Evolutionary conservation across 2,113 vertebrate genomes (phyloP).

Genomic region (Stigmatopora nigra): DNA sequence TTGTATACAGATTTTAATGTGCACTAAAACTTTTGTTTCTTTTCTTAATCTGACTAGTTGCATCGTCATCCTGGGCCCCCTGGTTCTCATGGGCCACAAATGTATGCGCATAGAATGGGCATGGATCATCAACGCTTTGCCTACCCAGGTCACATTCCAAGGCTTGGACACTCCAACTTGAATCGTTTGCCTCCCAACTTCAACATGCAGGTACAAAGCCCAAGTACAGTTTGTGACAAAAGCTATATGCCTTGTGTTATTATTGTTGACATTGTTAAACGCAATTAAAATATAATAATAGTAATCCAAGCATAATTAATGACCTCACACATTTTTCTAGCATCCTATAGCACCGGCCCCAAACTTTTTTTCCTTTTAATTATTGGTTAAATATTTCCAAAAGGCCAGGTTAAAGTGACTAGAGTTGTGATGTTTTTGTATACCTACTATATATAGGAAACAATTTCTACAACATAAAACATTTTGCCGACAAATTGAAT

Average conservation of each 20-base stretch:
- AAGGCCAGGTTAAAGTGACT: no score
- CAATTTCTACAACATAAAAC: not conserved
- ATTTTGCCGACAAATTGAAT: not conserved
- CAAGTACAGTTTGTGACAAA: not conserved
- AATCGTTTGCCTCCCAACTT: constrained; percentile 71
- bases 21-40: not conserved
- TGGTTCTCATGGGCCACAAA: constrained; percentile 65
- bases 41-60: constrained; percentile 31
- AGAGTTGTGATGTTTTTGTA: no score
- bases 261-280: no score
- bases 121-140: constrained; percentile 69
- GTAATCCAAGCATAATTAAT: no score
- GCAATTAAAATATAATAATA: no score
- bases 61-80: constrained; percentile 61
- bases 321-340: no score
- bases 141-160: constrained; percentile 72
- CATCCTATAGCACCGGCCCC: no score
- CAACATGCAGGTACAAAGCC: constrained; percentile 76
- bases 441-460: not conserved
- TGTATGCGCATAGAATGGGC: constrained; percentile 72
- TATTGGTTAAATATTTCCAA: no score
- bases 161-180: constrained; percentile 72
- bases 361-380: no score
- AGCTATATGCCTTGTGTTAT: not conserved
- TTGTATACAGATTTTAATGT: constrained; percentile 1